phyloP scores from a whole-genome alignment of 2,113 vertebrate species.

The Nothoprocta perdicaria region DNA sequence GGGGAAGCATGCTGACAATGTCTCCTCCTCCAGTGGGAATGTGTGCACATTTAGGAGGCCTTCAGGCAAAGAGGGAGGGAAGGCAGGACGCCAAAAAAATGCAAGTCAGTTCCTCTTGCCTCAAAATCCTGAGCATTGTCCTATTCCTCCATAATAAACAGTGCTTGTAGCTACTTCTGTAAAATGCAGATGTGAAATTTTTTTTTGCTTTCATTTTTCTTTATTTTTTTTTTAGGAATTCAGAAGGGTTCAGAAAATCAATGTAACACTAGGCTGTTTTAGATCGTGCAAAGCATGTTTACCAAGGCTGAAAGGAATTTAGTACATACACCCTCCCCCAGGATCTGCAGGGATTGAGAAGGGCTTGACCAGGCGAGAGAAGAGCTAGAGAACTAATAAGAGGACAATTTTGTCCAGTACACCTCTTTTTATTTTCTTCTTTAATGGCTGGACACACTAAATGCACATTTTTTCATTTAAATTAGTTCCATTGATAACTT shows the following conservation, averaged over 20 bases:
- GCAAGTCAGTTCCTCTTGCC: background rate
- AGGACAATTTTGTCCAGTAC: background rate
- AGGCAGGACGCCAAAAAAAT: slow-evolving; percentile 31
- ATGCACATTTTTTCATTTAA: background rate
- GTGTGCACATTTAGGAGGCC: background rate
- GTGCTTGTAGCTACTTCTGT: background rate
- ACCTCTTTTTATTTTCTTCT: background rate
- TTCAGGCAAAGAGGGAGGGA: slow-evolving; percentile 13
- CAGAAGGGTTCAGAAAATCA: background rate
- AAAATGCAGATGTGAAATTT: background rate
- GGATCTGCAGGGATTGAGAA: slow-evolving; percentile 10
- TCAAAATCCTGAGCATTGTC: background rate
- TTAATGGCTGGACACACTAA: background rate
- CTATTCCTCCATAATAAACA: background rate
- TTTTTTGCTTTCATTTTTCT: too few species aligned
- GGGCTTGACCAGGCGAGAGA: background rate
- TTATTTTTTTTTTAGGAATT: background rate
- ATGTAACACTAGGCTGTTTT: slow-evolving; percentile 49
- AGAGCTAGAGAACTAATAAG: background rate
- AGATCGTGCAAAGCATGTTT: slow-evolving; percentile 64
- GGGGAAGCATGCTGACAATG: background rate
- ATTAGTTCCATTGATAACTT: background rate
- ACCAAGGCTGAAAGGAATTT: slow-evolving; percentile 68
- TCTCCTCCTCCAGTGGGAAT: background rate
- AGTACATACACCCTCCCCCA: slow-evolving; percentile 31